Evolutionary conservation across 2,888 invertebrate species (phyloP).

Genomic region (Lasioglossum villosulum): DNA sequence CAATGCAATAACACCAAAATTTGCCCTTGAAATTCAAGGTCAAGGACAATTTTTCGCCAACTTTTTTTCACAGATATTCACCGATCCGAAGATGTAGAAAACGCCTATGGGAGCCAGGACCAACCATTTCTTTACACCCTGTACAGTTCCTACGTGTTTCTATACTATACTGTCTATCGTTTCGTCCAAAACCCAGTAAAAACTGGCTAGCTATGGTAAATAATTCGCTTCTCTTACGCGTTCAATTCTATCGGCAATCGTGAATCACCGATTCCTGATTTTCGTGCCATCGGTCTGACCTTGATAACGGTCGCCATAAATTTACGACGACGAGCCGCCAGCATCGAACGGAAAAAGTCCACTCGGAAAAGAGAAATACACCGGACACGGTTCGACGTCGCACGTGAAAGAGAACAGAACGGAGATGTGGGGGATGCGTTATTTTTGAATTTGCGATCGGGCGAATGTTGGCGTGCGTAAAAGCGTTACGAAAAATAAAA

Average conservation of each 20-base stretch:
- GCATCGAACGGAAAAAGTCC: background rate
- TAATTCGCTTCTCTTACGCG: background rate
- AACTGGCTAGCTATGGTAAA: background rate
- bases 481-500: background rate
- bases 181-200: background rate
- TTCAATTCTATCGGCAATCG: background rate
- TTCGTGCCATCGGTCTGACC: background rate
- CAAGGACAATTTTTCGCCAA: no score
- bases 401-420: background rate
- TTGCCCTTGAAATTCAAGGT: no score
- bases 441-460: slow-evolving; percentile 32
- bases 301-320: background rate
- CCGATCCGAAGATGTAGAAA: no score
- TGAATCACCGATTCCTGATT: slow-evolving; percentile 2
- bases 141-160: no score
- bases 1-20: no score
- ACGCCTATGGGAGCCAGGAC: no score
- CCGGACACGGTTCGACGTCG: background rate
- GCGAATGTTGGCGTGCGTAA: background rate
- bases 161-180: background rate
- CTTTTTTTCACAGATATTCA: no score
- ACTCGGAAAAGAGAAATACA: background rate
- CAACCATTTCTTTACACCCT: no score
- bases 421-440: background rate
- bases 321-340: background rate